Base-by-base conservation (phyloP, 1,140 invertebrate genomes). In the Laupala kohalensis region DNA sequence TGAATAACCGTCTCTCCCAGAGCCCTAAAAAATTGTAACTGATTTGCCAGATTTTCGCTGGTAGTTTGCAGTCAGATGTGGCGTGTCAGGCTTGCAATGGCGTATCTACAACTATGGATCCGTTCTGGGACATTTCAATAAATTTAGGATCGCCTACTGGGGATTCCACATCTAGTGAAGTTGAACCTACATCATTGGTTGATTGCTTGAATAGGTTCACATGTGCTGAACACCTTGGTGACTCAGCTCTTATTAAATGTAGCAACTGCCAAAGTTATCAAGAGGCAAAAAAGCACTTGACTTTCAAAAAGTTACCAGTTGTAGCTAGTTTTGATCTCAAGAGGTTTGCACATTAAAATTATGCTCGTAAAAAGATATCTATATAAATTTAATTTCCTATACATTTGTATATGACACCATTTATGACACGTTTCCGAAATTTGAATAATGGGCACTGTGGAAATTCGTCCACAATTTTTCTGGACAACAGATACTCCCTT, bases 41-140 rank as follows among this genome's bases (percentile, higher is more conserved):
- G 96, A 96, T 99, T 73, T 95, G 99, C 83, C 91, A 96, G 81
- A 97, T 98, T 75, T 99, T 99, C 79, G 96, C 95, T 2, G 97
- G 97, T 19, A 92, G 92, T 66, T 82, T 98, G 66, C 96, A 99
- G 80, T 98, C 96, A 73, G 96, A 98, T 81, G 92, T 99, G 6
- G 94, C 97, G 1, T 99, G 97, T 83, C 93, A 94, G 76, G 87
- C 90, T 66, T 99, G 97, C 73, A 87, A 89, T 30, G 89, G 89
- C 13, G 90, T 93, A n/a, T 98, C 96, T 2, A 98, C 96, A 53
- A 98, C 93, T 64, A 94, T 97, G 70, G 96, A 99, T 83, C 95
- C 96, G 9, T 97, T 97, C 78, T 97, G 93, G 94, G 96, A 98
- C 79, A 97, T 98, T 77, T 96, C 95, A 24, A 81, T 98, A 72